phyloP scores from a whole-genome alignment of 2,113 vertebrate species.

The Strigops habroptila region DNA sequence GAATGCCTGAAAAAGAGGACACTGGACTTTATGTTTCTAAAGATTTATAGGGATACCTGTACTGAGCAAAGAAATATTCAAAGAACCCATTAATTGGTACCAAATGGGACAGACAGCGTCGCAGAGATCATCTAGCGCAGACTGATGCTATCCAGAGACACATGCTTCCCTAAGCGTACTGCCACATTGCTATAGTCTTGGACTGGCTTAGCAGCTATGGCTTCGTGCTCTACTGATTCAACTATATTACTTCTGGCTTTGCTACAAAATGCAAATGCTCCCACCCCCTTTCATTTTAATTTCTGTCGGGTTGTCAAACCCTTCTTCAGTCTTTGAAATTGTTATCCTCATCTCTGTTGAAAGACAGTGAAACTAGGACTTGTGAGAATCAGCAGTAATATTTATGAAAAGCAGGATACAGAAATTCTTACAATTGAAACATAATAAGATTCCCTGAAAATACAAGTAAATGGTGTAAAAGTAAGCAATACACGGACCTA shows the following conservation, averaged over 20 bases:
- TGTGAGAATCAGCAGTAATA: not conserved
- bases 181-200: not conserved
- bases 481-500: not conserved
- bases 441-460: not conserved
- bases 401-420: not conserved
- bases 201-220: not conserved
- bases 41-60: not conserved
- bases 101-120: not conserved
- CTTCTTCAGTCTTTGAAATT: not conserved
- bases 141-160: not conserved
- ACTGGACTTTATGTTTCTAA: not conserved
- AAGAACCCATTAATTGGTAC: not conserved
- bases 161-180: not conserved
- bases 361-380: not conserved
- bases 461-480: not conserved
- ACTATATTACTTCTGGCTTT: not conserved
- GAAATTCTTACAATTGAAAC: not conserved
- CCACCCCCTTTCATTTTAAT: not conserved
- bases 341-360: not conserved
- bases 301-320: not conserved
- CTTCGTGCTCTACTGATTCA: not conserved
- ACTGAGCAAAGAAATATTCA: not conserved
- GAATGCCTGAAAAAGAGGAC: not conserved
- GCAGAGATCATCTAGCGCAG: not conserved
- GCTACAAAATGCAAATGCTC: not conserved